Conservation (phyloP, 64 coral and sea anemone genomes). For the Pocillopora verrucosa region DNA sequence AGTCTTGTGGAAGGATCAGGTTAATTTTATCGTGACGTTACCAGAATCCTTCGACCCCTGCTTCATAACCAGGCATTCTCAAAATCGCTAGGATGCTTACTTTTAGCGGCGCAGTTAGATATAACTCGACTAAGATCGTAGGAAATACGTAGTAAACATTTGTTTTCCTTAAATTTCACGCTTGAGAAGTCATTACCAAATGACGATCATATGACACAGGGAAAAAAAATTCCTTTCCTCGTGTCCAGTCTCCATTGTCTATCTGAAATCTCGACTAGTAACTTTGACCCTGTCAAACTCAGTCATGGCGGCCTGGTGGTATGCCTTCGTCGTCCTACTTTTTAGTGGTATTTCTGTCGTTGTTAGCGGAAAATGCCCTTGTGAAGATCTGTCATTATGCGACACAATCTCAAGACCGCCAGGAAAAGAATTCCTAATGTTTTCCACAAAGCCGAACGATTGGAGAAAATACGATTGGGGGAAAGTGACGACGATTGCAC, state of each 20-base stretch:
- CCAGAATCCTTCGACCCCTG: too few species aligned
- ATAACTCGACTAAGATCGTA: too few species aligned
- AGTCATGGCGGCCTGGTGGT: neutral
- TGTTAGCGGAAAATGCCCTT: conserved; percentile 63
- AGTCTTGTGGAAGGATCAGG: too few species aligned
- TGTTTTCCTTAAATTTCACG: too few species aligned
- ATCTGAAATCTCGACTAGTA: neutral
- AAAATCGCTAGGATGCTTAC: too few species aligned
- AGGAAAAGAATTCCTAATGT: conserved; percentile 87
- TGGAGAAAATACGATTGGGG: conserved; percentile 94
- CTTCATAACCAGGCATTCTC: too few species aligned
- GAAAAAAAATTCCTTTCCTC: neutral
- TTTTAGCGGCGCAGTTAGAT: too few species aligned
- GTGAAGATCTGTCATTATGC: conserved; percentile 62
- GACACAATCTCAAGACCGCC: conserved; percentile 76
- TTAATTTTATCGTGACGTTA: too few species aligned
- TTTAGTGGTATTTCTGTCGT: neutral
- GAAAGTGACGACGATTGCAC: conserved; percentile 79
- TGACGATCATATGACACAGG: neutral
- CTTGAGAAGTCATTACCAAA: neutral
- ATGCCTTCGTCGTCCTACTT: neutral
- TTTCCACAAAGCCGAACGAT: conserved; percentile 67
- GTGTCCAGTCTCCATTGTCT: neutral
- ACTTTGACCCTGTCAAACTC: neutral
- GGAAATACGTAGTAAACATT: too few species aligned